Evolutionary conservation across 2,888 invertebrate species (phyloP), one percentile per base, ranked within the genome.

Genomic region (Acanthoscelides obtectus): DNA sequence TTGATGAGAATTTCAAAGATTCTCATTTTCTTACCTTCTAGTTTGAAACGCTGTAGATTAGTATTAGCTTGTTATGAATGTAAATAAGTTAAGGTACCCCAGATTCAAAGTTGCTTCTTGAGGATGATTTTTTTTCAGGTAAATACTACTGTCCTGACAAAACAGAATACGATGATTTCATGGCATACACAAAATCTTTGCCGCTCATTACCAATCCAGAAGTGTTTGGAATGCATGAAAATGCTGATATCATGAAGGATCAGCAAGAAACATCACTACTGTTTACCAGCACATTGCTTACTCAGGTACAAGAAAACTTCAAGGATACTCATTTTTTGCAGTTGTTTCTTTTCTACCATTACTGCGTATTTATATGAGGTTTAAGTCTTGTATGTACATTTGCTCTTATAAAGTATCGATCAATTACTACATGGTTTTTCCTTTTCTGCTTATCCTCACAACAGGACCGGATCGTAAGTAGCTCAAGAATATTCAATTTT

Each of bases 211-310:
- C 96, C 20, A 89, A 91, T 71, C 97, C 97, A 0, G 91, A 91
- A 74, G 93, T 97, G 65, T 97, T 97, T 85, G 97, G 97, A 17
- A 94, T 97, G 90, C 93, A 97, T 84, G 90, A 94, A 72, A 97
- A 97, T 86, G 97, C 96, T 0, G 96, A 97, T 81, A 95, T 97
- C 80, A 92, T 94, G 80, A 95, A 96, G 83, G 96, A 97, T 84
- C 93, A 95, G 84, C 91, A 94, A 79, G 97, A 97, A 83, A 94
- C 95, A 0, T 89, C 90, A 78, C 88, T 92, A 73, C 82, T 98
- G 71, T 90, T 97, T 72, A 85, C 87, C 72, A 95, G 92, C 20
- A 90, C 92, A 19, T 85, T 94, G 71, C 84, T 93, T 5, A 95
- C 95, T 19, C 95, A 95, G 91, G 95, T 93, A 80, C 82, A n/a